A percentile compares a stretch with the other conserved stretches of the same genome.
Evolutionary conservation across 1,140 invertebrate species (phyloP).

Genomic region (Tetragnatha versicolor): DNA sequence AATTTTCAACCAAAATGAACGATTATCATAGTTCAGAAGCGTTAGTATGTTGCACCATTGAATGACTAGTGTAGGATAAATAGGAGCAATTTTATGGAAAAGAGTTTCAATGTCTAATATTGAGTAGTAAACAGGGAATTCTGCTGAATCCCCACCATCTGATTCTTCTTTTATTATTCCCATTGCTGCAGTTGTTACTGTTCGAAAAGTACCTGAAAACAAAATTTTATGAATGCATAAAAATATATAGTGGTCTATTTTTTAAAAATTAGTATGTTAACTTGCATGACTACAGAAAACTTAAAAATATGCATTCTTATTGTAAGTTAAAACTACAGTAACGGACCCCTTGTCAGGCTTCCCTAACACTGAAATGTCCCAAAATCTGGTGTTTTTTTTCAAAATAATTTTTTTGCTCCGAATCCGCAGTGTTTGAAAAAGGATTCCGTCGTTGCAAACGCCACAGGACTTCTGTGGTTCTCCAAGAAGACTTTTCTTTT

Average conservation of each 20-base stretch:
- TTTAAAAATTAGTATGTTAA: too few relatives aligned
- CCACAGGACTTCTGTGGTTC: too few relatives aligned
- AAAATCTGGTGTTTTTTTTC: too few relatives aligned
- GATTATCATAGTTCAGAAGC: conserved; percentile 72
- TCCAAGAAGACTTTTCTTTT: too few relatives aligned
- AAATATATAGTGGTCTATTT: not conserved
- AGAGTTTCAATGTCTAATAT: conserved; percentile 67
- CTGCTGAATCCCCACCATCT: conserved; percentile 28
- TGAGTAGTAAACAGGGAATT: conserved; percentile 59
- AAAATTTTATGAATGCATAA: conserved; percentile 13
- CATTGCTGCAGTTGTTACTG: conserved; percentile 71
- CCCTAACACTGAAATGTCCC: too few relatives aligned
- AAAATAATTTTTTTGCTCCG: too few relatives aligned
- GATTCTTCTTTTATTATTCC: conserved; percentile 65
- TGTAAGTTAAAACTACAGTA: too few relatives aligned
- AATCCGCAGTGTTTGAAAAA: too few relatives aligned
- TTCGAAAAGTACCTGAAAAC: conserved; percentile 69
- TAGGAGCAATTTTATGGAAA: conserved; percentile 67
- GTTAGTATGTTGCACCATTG: conserved; percentile 78
- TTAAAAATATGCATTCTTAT: too few relatives aligned
- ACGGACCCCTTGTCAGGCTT: too few relatives aligned
- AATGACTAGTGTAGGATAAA: conserved; percentile 71
- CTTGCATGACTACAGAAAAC: too few relatives aligned
- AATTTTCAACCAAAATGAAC: conserved; percentile 71
- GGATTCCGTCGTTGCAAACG: too few relatives aligned